These are phyloP conservation scores for Proterorhinus semilunaris DNA, from an alignment of 2,113 vertebrate species.

Conservation along the genomic window DNA sequence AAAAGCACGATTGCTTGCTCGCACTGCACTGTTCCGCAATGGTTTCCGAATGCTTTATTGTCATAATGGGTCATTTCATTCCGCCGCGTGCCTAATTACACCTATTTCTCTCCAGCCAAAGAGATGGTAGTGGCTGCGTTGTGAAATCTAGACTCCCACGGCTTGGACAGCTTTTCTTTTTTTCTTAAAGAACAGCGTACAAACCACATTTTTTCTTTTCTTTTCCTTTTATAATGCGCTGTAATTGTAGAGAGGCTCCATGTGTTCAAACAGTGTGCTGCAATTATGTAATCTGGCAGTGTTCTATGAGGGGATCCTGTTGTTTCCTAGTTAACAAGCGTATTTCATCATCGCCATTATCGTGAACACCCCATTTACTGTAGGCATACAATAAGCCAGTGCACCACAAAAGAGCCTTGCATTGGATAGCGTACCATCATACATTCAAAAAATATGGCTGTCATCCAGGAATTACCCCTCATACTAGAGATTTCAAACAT, in stretches of 20 bases:
- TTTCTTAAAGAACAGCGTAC: slow-evolving; percentile 11
- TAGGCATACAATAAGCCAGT: no score
- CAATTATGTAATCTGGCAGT: slow-evolving; percentile 41
- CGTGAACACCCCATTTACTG: not conserved
- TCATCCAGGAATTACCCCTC: no score
- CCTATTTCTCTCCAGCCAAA: slow-evolving; percentile 36
- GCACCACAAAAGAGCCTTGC: no score
- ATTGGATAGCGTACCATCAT: no score
- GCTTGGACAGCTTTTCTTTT: slow-evolving; percentile 9
- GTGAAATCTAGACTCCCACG: slow-evolving; percentile 9
- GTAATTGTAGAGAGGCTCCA: slow-evolving; percentile 34
- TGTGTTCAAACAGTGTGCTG: slow-evolving; percentile 37
- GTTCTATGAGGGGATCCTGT: slow-evolving; percentile 44
- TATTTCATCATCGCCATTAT: slow-evolving; percentile 50
- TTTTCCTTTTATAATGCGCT: slow-evolving; percentile 32
- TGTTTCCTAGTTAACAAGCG: slow-evolving; percentile 41
- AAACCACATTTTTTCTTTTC: slow-evolving; percentile 14
- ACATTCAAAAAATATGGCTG: no score
- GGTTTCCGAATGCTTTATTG: slow-evolving; percentile 19
- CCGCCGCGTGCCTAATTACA: slow-evolving; percentile 32
- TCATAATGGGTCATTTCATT: slow-evolving; percentile 41
- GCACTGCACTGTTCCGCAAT: not conserved
- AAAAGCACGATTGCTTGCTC: slow-evolving; percentile 6
- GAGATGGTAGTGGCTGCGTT: slow-evolving; percentile 20
- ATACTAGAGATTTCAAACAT: no score